These are phyloP conservation scores for Polydrusus tereticollis DNA, from an alignment of 2,888 invertebrate genomes.

Conservation along the genomic window DNA sequence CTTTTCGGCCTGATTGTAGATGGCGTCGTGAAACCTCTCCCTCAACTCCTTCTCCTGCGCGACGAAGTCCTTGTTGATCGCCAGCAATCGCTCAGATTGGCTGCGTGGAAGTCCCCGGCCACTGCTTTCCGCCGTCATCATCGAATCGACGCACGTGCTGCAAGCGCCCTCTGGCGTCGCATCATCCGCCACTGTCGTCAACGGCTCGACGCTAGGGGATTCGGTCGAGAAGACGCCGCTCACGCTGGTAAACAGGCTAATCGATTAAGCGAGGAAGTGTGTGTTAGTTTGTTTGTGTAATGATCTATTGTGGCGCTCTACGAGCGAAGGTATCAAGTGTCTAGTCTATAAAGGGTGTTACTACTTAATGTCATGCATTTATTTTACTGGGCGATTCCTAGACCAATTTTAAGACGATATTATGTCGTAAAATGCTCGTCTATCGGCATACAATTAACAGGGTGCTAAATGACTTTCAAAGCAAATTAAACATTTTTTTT, in stretches of 20 bases:
- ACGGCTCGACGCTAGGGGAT: slow-evolving; percentile 65
- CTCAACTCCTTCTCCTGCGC: slow-evolving; percentile 81
- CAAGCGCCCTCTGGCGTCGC: slow-evolving; percentile 63
- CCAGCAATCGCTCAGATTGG: slow-evolving; percentile 75
- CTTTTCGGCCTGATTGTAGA: slow-evolving; percentile 84
- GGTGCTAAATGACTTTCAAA: too few species aligned
- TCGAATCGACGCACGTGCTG: slow-evolving; percentile 65
- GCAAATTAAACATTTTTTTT: too few species aligned
- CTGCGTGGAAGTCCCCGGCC: slow-evolving; percentile 71
- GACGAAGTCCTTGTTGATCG: slow-evolving; percentile 77
- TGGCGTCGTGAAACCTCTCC: slow-evolving; percentile 86
- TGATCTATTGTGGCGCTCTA: too few species aligned
- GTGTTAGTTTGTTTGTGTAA: slow-evolving; percentile 1
- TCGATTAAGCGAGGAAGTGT: slow-evolving; percentile 16
- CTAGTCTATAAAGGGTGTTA: too few species aligned
- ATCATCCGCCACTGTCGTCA: slow-evolving; percentile 63
- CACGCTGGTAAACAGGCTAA: slow-evolving; percentile 59
- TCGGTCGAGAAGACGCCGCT: slow-evolving; percentile 66
- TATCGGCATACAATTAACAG: too few species aligned
- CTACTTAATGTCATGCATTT: too few species aligned
- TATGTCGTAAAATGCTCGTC: too few species aligned
- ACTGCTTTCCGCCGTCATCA: slow-evolving; percentile 51
- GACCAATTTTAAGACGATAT: too few species aligned
- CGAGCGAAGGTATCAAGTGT: too few species aligned
- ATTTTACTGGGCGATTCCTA: too few species aligned